These are phyloP conservation scores for Caenorhabditis angaria DNA, from an alignment of 2,888 invertebrate species.

Conservation along the genomic window DNA sequence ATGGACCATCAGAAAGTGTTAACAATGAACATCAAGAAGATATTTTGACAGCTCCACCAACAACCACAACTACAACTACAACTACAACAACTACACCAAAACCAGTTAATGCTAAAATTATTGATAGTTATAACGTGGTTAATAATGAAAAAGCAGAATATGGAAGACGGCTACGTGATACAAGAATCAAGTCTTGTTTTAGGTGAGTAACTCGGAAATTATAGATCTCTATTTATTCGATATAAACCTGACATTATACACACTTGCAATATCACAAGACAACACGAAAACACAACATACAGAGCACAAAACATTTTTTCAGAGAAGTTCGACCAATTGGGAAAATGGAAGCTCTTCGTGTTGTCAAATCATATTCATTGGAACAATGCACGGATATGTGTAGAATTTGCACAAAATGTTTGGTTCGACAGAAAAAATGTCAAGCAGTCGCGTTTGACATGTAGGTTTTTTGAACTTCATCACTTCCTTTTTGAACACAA, in stretches of 20 bases:
- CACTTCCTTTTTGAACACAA: too few relatives aligned
- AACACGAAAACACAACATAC: neutral
- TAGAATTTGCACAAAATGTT: conserved; percentile 52
- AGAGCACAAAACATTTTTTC: conserved; percentile 13
- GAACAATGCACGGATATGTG: conserved; percentile 64
- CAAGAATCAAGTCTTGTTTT: conserved; percentile 49
- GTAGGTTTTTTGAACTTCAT: conserved; percentile 36
- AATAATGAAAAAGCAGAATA: conserved; percentile 40
- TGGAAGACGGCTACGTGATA: conserved; percentile 48
- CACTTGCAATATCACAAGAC: neutral
- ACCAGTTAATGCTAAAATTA: conserved; percentile 34
- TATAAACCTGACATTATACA: too few relatives aligned
- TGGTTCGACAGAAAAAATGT: conserved; percentile 49
- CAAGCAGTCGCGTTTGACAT: conserved; percentile 53
- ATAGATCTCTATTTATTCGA: too few relatives aligned
- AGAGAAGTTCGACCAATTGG: conserved; percentile 50
- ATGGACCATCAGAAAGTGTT: conserved; percentile 46
- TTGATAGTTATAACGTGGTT: conserved; percentile 49
- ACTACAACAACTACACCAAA: conserved; percentile 23
- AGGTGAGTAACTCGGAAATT: too few relatives aligned
- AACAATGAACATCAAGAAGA: conserved; percentile 31
- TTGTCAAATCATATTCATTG: conserved; percentile 54
- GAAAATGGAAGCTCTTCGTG: conserved; percentile 46
- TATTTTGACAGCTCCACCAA: conserved; percentile 21
- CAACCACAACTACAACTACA: conserved; percentile 29